Conservation (phyloP, 2,797 vertebrate species). For the Enteromius paludinosus region DNA sequence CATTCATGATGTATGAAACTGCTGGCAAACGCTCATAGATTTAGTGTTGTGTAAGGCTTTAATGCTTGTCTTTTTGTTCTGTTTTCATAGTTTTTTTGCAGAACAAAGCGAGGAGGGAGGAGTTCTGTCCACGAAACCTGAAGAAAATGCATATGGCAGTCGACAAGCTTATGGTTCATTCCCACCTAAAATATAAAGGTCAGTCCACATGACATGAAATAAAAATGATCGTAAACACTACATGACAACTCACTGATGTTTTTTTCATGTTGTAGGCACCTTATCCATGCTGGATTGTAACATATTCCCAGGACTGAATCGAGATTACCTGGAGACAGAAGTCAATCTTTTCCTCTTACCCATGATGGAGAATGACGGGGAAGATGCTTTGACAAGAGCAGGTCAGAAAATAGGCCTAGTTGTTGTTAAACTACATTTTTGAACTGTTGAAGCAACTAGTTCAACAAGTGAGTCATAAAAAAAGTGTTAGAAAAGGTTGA, state of each 20-base stretch:
- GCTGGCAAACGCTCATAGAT: not conserved
- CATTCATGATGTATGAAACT: not conserved
- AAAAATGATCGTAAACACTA: not conserved
- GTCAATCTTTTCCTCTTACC: constrained; percentile 93
- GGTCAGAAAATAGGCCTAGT: constrained; percentile 68
- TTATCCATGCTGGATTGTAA: constrained; percentile 92
- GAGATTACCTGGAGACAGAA: constrained; percentile 84
- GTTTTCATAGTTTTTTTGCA: constrained; percentile 86
- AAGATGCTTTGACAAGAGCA: constrained; percentile 82
- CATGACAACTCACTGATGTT: not conserved
- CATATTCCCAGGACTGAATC: constrained; percentile 85
- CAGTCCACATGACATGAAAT: not conserved
- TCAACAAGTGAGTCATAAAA: not conserved
- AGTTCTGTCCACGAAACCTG: constrained; percentile 88
- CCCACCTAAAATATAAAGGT: constrained; percentile 92
- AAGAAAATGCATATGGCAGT: constrained; percentile 88
- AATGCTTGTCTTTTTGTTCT: not conserved
- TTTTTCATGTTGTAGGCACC: constrained; percentile 74
- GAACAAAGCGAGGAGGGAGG: constrained; percentile 87
- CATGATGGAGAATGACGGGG: constrained; percentile 84
- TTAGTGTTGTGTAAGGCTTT: not conserved
- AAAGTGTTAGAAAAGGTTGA: not conserved
- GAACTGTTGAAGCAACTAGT: not conserved
- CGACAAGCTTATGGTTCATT: constrained; percentile 90
- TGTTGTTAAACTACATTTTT: not conserved